Percentiles rank a stretch among this genome's conserved stretches.
phyloP scores from a whole-genome alignment of 2,888 invertebrate genomes.

The Tenthredo scrophulariae region DNA sequence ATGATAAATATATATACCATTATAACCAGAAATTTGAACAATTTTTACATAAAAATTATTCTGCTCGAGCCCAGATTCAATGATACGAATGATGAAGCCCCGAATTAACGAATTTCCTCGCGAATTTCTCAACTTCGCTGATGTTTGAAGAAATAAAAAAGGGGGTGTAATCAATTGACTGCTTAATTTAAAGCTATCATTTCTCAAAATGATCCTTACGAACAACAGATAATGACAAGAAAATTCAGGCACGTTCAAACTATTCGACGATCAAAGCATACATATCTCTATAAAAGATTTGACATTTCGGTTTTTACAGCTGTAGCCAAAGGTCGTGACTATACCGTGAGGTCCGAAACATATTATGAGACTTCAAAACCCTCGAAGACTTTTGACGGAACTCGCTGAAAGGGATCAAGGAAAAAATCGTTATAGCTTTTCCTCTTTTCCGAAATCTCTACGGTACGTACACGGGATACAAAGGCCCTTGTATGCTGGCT shows the following conservation, averaged over 20 bases:
- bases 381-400: background rate
- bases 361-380: background rate
- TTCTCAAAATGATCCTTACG: background rate
- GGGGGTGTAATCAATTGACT: background rate
- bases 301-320: background rate
- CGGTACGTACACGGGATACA: background rate
- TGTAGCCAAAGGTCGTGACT: background rate
- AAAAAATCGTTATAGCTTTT: background rate
- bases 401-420: background rate
- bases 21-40: too few relatives aligned
- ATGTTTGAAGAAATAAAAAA: background rate
- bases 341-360: background rate
- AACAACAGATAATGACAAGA: background rate
- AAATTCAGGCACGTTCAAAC: background rate
- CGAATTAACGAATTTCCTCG: background rate
- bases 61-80: background rate
- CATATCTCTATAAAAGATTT: background rate
- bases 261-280: background rate
- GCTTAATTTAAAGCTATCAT: background rate
- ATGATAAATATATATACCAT: too few relatives aligned
- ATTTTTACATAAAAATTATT: background rate
- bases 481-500: background rate
- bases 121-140: background rate
- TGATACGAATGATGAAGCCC: background rate
- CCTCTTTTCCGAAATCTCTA: background rate